Percentiles rank a stretch among this genome's conserved stretches.
Evolutionary conservation across 2,113 vertebrate species (phyloP).

Genomic region (Gymnarchus niloticus): DNA sequence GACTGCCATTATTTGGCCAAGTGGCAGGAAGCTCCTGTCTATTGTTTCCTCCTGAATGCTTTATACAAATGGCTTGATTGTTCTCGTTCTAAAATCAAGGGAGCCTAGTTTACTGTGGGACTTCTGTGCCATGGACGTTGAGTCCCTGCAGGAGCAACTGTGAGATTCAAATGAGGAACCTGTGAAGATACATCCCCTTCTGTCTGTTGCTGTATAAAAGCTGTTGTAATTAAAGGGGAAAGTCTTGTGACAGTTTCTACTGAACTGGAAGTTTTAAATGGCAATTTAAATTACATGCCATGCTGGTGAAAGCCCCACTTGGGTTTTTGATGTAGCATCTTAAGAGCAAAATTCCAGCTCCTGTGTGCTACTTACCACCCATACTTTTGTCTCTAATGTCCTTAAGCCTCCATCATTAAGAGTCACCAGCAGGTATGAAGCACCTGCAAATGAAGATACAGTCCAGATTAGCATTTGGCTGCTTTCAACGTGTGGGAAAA

Average conservation of each 20-base stretch:
- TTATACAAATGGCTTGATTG: slow-evolving; percentile 8
- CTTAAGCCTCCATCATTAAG: background rate
- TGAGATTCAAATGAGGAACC: background rate
- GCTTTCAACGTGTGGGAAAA: background rate
- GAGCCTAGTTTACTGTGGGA: slow-evolving; percentile 8
- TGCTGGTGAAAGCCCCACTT: background rate
- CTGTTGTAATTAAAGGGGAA: background rate
- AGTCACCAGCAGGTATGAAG: background rate
- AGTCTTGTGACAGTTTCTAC: background rate
- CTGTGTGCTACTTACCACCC: background rate
- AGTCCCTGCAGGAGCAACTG: background rate
- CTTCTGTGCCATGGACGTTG: background rate
- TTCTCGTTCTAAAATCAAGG: background rate
- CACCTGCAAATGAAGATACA: background rate
- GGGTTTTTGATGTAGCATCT: background rate
- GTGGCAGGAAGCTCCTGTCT: slow-evolving; percentile 3
- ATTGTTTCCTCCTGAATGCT: background rate
- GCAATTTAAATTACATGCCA: background rate
- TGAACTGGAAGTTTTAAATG: slow-evolving; percentile 3
- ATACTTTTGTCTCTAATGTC: background rate
- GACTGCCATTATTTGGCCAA: slow-evolving; percentile 13
- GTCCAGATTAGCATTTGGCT: background rate
- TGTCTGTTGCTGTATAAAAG: background rate
- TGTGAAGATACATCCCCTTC: background rate
- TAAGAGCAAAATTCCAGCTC: background rate